Evolutionary conservation across 2,888 invertebrate species (phyloP).

Genomic region (Imbricaverruca yamaguchii): DNA sequence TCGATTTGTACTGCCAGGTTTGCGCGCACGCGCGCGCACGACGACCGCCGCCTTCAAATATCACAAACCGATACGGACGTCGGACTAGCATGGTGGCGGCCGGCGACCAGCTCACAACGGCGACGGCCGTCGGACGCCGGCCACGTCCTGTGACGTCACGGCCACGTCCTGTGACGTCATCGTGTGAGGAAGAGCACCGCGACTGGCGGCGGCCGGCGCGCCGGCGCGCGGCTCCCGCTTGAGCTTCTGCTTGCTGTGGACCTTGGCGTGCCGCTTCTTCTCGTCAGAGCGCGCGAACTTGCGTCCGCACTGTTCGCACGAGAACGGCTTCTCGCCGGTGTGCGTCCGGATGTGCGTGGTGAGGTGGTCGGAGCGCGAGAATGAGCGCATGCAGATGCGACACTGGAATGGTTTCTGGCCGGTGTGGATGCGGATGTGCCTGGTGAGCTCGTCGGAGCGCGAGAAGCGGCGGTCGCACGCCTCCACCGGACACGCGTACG

Average conservation of each 20-base stretch:
- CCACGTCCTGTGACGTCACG: neutral
- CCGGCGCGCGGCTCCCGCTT: neutral
- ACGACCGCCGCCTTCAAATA: neutral
- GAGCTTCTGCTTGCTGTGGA: conserved; percentile 52
- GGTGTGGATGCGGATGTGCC: conserved; percentile 98
- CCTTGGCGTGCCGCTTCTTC: conserved; percentile 98
- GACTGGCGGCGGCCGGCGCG: neutral
- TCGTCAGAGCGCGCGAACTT: conserved; percentile 98
- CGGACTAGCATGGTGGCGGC: neutral
- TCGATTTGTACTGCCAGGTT: conserved; percentile 13
- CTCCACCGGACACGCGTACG: conserved; percentile 96
- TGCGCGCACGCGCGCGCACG: neutral
- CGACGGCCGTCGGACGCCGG: neutral
- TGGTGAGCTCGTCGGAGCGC: conserved; percentile 92
- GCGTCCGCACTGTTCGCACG: conserved; percentile 94
- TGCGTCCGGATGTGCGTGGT: conserved; percentile 85
- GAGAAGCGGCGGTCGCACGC: conserved; percentile 96
- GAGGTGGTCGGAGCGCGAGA: conserved; percentile 93
- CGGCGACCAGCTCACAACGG: neutral
- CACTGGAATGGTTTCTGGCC: conserved; percentile 99
- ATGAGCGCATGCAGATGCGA: conserved; percentile 96
- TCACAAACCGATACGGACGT: conserved; percentile 7
- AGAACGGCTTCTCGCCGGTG: conserved; percentile 83
- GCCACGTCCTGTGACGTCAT: neutral
- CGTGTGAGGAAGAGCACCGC: neutral